Base-by-base conservation (phyloP, 2,888 invertebrate species). In the Merodon equestris region DNA sequence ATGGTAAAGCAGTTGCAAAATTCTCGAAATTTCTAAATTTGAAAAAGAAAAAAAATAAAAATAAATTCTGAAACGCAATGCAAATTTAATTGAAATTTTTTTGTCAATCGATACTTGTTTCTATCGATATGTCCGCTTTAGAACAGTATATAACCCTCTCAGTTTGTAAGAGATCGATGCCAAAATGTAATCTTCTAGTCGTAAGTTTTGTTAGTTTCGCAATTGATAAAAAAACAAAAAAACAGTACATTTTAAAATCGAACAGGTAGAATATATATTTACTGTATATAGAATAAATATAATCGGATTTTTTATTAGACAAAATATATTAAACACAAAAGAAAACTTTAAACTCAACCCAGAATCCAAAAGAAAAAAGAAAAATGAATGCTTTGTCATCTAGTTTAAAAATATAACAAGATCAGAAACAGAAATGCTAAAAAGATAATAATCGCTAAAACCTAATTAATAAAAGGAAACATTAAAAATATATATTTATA, bases 1-100 rank as follows among this genome's bases (percentile, higher is more conserved):
- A 72, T 27, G 73, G 51, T 77, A 50, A 77, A 68, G 77, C 72
- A 77, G 77, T 77, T 77, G 77, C 77, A 63, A 67, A n/a, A 72
- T 73, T 77, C 72, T 77, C 68, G n/a, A 44, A 14, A n/a, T 56
- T 36, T 60, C 15, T 10, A 48, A 38, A 42, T 34, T n/a, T 19
- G 42, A 36, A 54, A 54, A 15, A n/a, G n/a, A n/a, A 54, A 42
- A 18, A 40, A 63, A 58, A 60, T 13, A 19, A 63, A 34, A 19
- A 44, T 19, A 34, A 14, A 34, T 14, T 10, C 9, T 44, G 27
- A 27, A 27, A 27, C 27, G 27, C 27, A 7, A 27, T 27, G 27
- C 27, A 27, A 27, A 27, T 27, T 27, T 4, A 27, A 27, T 27
- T 27, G 2, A 27, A 27, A 27, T 61, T 67, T 10, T 42, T 44